Base-by-base conservation (phyloP, 2,888 invertebrate species). In the Thereva nobilitata region DNA sequence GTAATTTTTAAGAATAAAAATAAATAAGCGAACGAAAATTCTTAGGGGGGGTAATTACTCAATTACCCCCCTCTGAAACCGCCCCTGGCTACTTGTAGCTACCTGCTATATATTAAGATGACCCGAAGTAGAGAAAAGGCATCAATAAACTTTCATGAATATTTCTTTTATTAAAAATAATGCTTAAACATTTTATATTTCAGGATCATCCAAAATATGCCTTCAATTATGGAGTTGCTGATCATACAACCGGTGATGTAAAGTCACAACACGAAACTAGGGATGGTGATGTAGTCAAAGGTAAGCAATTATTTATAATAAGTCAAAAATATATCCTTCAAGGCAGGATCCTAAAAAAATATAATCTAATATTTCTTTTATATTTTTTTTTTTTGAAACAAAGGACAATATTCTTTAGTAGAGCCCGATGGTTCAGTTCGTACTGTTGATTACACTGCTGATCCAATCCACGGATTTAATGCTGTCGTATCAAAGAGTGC, bases 261-360 rank as follows among this genome's bases (percentile, higher is more conserved):
- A 87, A 87, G 72, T 86, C 86, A 12, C 87, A 87, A 71, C 86
- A 86, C 68, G 87, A 87, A 75, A 84, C 85, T 0, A 83, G 87
- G 67, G 86, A 87, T 69, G 87, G 87, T 0, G 87, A 86, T 76
- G 84, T 87, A 40, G 87, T 87, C 1, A 86, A 86, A 83, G 86
- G 86, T 86, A 75, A 10, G 12, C 4, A 5, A 23, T 34, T 4
- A 52, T 37, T 34, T 4, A 52, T 37, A 52, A n/a, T 52, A 23
- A 4, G 8, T 9, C 6, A 47, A 47, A 12, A 47, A 47, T 3
- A 0, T 56, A 42, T 56, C 9, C 44, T 45, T 4, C 7, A 34
- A 38, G 12, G 12, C 34, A 23, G 56, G n/a, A n/a, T 9, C 12
- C 12, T 56, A n/a, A 45, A 12, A 23, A 23, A 23, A 23, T 23